Base-by-base conservation (phyloP, 2,797 vertebrate genomes). In the Acridotheres tristis region DNA sequence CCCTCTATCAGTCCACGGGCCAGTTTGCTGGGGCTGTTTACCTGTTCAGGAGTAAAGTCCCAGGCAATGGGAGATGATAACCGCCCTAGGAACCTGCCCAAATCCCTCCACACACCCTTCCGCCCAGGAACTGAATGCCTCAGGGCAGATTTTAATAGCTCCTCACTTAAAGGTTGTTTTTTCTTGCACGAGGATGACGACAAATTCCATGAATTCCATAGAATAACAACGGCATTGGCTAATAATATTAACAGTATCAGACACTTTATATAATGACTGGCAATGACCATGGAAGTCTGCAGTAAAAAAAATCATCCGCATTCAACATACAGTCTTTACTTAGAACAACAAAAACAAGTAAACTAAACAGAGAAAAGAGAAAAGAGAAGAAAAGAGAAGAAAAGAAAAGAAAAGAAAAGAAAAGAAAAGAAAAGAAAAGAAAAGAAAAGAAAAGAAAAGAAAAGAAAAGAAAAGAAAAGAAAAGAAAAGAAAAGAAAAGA, bases 221-320 rank as follows among this genome's bases (percentile, higher is more conserved):
- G 42, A 30, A 32, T 25, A 59, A 26, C 27, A 48, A 9, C 0
- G 1, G 10, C 27, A 45, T 42, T 61, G 38, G 34, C 25, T 69
- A 69, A 47, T 42, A 26, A 30, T 54, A 48, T 42, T 61, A 62
- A 36, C 32, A 62, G 12, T 68, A 42, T 75, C 43, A 42, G 36
- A 34, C 22, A 55, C 27, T 27, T 62, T 36, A n/a, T 54, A 23
- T 38, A 75, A 75, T 42, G 19, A 48, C 62, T 74, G 57, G 32
- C 42, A 75, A 18, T 0, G 1, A n/a, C 23, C 1, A 0, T 7
- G 2, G 23, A 40, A 69, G 57, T 14, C 55, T 75, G 32, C 55
- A 55, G 36, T 55, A 32, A 68, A 48, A 68, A 59, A 53, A 61
- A 61, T 22, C 16, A 4, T 68, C 30, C 40, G 27, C 26, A 25